Evolutionary conservation across 2,797 vertebrate species (phyloP), one percentile per base, ranked within the genome.

Genomic region (Dromococcyx pavoninus): DNA sequence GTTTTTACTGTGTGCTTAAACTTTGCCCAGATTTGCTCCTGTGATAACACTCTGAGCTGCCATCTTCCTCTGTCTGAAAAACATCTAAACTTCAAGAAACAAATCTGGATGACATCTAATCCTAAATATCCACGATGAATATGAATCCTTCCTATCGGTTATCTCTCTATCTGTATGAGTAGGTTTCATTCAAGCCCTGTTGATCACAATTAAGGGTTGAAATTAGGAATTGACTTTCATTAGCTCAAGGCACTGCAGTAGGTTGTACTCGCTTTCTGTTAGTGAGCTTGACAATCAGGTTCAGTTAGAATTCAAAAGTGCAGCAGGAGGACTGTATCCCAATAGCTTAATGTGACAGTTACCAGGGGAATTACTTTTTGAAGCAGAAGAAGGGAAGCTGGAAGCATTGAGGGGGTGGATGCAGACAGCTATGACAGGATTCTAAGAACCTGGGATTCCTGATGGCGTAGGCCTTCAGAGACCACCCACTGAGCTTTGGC

Each of bases 401-500:
- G 93, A 95, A 96, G 89, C 78, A 73, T 2, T 96, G 96, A 94
- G 96, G 91, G 96, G 95, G 95, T 94, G 92, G 96, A 35, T 94
- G 90, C 79, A 96, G 94, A 91, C 91, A 96, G 92, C 88, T 93
- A 83, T 91, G 94, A 96, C 96, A 95, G 77, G 81, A 94, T 94
- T 95, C 71, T 80, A 25, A 93, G 88, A 96, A 96, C 91, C 89
- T 96, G 96, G 89, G 88, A 94, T 94, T 96, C 92, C 96, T 95
- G 92, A 84, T 8, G 43, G 89, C 41, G 44, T 95, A 94, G 88
- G 96, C 91, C 92, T 83, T 71, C 84, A 74, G 95, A 95, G 95
- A 85, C 94, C 95, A 95, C 96, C 95, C 96, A 95, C 95, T 93
- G 71, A 84, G 94, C 82, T 93, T 91, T 97, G 96, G 94, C 94